Evolutionary conservation across 2,113 vertebrate genomes (phyloP), one percentile per base, ranked within the genome.

Genomic region (Heloderma charlesbogerti): DNA sequence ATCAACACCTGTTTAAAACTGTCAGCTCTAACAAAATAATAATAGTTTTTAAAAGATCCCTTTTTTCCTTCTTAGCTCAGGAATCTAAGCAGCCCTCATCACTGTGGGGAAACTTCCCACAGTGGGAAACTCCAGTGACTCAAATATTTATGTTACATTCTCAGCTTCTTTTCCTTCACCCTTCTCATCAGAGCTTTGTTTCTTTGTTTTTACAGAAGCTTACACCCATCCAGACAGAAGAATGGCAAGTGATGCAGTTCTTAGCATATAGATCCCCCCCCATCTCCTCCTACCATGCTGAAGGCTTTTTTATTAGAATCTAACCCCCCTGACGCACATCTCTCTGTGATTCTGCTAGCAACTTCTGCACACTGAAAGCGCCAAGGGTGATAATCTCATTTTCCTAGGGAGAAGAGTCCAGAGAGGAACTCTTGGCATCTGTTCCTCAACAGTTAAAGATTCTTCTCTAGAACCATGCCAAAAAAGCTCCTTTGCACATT

Each of bases 401-500:
- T 88, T 48, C 54, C 69, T 29, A 88, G 85, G 91, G 60, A 81
- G 51, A 88, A 67, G n/a, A 75, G 16, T 48, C 84, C 63, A 71
- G 85, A 85, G 92, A 86, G 81, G 95, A 94, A 94, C 88, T 37
- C 89, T 95, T 95, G 93, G 91, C 12, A 0, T 89, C 85, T 71
- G 88, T 94, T 3, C 63, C 90, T 91, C 84, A 0, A 77, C 77
- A 92, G 9, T 31, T 94, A 29, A 93, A 90, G 91, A 78, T 79
- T 77, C 88, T 87, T 91, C 89, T 93, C 0, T n/a, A 91, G 92
- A 90, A 88, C 77, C 93, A 84, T 95, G 95, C 95, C 96, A 96
- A 93, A 69, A 78, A 94, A 95, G 94, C 95, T 92, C 94, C 96
- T 94, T 95, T 94, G 94, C 95, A 94, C 94, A 94, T 96, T 95